Conservation (phyloP, 2,113 vertebrate genomes). For the Pseudois nayaur region DNA sequence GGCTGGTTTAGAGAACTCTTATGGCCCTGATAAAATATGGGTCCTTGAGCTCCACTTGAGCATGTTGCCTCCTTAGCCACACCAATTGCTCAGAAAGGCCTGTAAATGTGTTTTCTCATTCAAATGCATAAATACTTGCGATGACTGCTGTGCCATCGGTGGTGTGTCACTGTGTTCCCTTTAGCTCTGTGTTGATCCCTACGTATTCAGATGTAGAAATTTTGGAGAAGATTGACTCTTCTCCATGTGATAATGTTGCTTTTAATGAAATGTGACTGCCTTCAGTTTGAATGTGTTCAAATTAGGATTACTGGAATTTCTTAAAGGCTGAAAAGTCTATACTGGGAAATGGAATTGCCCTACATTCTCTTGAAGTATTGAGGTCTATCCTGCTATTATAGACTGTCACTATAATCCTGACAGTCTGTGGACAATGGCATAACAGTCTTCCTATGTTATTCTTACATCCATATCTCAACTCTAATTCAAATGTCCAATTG, state of each 20-base stretch:
- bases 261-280: background rate
- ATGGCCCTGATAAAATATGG: background rate
- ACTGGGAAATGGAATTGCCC: background rate
- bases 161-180: background rate
- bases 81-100: background rate
- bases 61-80: background rate
- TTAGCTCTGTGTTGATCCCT: background rate
- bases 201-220: background rate
- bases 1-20: background rate
- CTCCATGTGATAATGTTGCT: background rate
- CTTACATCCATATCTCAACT: background rate
- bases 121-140: background rate
- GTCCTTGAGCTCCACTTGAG: background rate
- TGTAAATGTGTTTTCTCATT: background rate
- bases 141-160: background rate
- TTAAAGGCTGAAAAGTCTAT: background rate
- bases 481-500: background rate
- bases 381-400: background rate
- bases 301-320: background rate
- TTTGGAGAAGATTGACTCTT: background rate
- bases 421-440: background rate
- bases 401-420: background rate
- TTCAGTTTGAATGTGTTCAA: background rate
- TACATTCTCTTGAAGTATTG: background rate
- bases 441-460: background rate